Conservation (phyloP, 1,140 invertebrate species). For the Zaprionus ghesquierei region DNA sequence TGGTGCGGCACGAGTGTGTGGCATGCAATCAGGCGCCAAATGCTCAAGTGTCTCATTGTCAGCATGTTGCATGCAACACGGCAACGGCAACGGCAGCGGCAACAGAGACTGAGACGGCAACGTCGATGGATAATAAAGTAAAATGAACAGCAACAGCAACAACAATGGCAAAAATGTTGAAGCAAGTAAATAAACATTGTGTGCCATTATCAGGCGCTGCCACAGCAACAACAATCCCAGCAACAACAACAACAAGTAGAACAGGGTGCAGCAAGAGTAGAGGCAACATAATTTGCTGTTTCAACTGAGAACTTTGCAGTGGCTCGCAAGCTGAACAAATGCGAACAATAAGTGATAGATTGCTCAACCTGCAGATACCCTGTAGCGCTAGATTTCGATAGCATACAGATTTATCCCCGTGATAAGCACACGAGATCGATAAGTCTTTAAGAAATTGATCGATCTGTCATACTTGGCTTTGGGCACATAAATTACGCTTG, state of each 20-base stretch:
- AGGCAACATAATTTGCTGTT: conserved; percentile 75
- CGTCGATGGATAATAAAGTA: conserved; percentile 54
- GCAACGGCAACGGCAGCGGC: background rate
- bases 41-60: conserved; percentile 77
- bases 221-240: conserved; percentile 53
- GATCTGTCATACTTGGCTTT: no score
- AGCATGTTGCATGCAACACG: conserved; percentile 64
- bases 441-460: no score
- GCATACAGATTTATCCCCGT: no score
- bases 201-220: conserved; percentile 70
- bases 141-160: conserved; percentile 57
- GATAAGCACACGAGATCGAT: no score
- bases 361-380: background rate
- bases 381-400: background rate
- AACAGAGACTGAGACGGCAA: background rate
- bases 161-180: conserved; percentile 60
- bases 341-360: background rate
- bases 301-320: conserved; percentile 73
- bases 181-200: conserved; percentile 79
- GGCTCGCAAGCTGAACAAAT: conserved; percentile 48
- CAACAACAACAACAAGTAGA: conserved; percentile 13
- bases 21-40: conserved; percentile 76
- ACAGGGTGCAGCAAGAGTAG: conserved; percentile 22
- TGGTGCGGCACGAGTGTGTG: conserved; percentile 40
- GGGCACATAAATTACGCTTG: no score